These are phyloP conservation scores for Xenotilapia flavipinnis DNA, from an alignment of 2,113 vertebrate species.

Conservation along the genomic window DNA sequence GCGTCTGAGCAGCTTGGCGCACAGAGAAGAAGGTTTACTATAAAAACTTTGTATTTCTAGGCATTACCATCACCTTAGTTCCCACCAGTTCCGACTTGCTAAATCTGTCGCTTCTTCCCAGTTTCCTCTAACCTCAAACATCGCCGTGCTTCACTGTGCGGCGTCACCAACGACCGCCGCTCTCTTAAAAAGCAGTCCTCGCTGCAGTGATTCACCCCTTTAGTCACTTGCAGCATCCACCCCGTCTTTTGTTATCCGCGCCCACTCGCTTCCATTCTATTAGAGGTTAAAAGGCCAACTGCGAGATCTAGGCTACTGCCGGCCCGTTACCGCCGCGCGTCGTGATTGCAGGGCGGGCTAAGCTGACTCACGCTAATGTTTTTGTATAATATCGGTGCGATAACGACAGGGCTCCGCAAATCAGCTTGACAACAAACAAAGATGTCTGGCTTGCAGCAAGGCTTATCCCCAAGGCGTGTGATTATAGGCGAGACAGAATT, in stretches of 20 bases:
- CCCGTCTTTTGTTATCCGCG: neutral
- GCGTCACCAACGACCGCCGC: neutral
- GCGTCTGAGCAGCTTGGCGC: neutral
- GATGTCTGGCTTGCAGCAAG: neutral
- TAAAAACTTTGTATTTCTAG: fast-evolving
- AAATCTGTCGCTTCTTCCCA: neutral
- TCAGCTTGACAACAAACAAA: neutral
- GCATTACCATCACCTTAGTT: neutral
- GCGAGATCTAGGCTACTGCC: neutral
- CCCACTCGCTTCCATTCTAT: neutral
- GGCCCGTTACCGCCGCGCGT: neutral
- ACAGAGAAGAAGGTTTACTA: neutral
- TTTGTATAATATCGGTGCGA: neutral
- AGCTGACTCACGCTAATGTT: neutral
- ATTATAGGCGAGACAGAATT: constrained; percentile 17
- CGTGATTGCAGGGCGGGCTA: neutral
- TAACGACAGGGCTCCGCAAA: neutral
- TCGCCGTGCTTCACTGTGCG: neutral
- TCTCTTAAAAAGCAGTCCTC: neutral
- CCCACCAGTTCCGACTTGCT: neutral
- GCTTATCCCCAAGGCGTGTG: neutral
- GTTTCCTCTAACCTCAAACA: neutral
- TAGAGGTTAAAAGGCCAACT: neutral
- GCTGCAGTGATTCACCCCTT: neutral
- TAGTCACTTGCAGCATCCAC: neutral